Base-by-base conservation (phyloP, 2,113 vertebrate genomes). In the Greenwoodochromis staneri region DNA sequence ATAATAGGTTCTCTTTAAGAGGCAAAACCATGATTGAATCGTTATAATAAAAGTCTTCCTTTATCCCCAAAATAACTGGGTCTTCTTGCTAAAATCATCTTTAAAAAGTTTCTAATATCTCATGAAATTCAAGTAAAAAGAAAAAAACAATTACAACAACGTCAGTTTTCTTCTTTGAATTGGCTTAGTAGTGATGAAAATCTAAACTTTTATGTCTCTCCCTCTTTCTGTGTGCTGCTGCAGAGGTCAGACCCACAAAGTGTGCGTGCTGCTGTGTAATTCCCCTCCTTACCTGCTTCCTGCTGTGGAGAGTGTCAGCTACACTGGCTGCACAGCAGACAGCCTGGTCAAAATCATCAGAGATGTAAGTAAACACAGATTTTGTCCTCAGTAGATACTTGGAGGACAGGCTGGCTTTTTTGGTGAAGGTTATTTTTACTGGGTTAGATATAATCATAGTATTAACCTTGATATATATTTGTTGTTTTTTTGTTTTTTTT, bases 211-310 rank as follows among this genome's bases (percentile, higher is more conserved):
- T 47, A 6, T 10, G n/a, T 49, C 71, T 19, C 16, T 49, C 71
- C 16, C 71, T 31, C 13, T 38, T 17, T 87, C 27, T 76, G 2
- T 89, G 69, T 85, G 3, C 21, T 6, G 57, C 71, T 81, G 5
- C 29, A 98, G 98, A 29, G 98, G 98, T 87, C 97, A 97, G 84
- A 98, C 98, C 0, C 98, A 98, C 92, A 97, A 98, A 31, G 98
- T 98, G 81, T 98, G 98, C 86, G 97, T 98, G 71, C 95, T 98
- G 38, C 96, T 98, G 88, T 98, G 98, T 88, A 98, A 98, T 91
- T 98, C 98, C 2, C 98, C 98, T 1, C 98, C 98, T 0, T 98
- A 98, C 87, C 93, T 98, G 90, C 96, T 98, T 21, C 98, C 98
- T 1, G 98, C 98, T 3, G 98, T 98, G 36, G 98, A 98, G 95